phyloP scores from a whole-genome alignment of 2,797 vertebrate genomes.

The Labeo calbasu region DNA sequence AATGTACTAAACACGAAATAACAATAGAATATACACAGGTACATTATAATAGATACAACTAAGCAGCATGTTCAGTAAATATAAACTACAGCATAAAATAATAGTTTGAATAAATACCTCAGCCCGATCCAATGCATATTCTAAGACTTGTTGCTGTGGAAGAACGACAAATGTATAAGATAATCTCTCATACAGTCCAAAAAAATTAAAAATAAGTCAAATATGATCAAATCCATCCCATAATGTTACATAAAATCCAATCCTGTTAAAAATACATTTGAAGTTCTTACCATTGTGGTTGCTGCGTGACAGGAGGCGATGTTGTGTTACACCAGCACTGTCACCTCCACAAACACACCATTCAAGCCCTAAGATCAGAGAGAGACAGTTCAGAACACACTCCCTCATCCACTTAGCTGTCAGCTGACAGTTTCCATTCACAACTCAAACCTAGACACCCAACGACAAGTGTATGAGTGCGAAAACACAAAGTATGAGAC shows the following conservation, averaged over 20 bases:
- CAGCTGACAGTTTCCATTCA: neutral
- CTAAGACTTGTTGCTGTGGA: slow-evolving; percentile 92
- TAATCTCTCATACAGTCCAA: neutral
- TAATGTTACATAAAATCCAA: neutral
- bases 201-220: neutral
- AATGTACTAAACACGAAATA: slow-evolving; percentile 84
- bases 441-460: neutral
- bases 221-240: neutral
- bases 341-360: slow-evolving; percentile 80
- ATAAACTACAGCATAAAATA: neutral
- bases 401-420: neutral
- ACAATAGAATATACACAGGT: neutral
- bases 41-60: neutral
- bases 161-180: neutral
- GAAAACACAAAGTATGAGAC: slow-evolving; percentile 1
- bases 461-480: neutral
- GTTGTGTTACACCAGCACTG: slow-evolving; percentile 79
- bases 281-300: slow-evolving; percentile 79
- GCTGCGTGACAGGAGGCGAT: slow-evolving; percentile 77
- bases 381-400: slow-evolving; percentile 36
- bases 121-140: slow-evolving; percentile 97
- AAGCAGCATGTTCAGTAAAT: neutral
- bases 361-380: slow-evolving; percentile 77
- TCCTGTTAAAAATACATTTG: neutral
- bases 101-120: slow-evolving; percentile 82